Percentiles rank a stretch among this genome's conserved stretches.
Conservation (phyloP, 2,113 vertebrate genomes). For the Bos javanicus region DNA sequence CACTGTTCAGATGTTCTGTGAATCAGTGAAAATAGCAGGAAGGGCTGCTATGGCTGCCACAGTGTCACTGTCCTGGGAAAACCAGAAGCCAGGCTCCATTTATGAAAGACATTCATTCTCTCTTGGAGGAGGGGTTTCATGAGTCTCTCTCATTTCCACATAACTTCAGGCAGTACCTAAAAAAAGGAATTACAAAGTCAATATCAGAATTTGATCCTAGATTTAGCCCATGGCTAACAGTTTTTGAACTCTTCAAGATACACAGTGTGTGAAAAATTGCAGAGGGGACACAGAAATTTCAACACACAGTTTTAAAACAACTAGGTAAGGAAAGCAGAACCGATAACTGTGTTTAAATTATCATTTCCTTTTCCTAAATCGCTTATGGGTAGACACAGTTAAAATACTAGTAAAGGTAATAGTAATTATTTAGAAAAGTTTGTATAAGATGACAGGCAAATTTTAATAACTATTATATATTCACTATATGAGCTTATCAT, state of each 20-base stretch:
- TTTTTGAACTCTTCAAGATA: not conserved
- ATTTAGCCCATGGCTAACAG: not conserved
- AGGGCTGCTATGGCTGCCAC: not conserved
- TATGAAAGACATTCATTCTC: conserved; percentile 49
- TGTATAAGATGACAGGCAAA: not conserved
- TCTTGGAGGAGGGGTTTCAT: conserved; percentile 54
- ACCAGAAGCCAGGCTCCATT: conserved; percentile 29
- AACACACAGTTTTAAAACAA: not conserved
- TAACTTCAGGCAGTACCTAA: conserved; percentile 80
- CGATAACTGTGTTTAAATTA: not conserved
- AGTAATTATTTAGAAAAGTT: not conserved
- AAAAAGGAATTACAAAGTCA: conserved; percentile 71
- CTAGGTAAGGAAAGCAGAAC: not conserved
- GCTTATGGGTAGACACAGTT: not conserved
- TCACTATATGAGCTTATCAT: not conserved
- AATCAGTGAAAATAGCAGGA: not conserved
- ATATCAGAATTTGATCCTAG: not conserved
- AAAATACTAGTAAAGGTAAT: not conserved
- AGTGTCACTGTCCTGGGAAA: not conserved
- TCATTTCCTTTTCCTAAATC: not conserved
- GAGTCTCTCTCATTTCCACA: conserved; percentile 72
- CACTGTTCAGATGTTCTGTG: conserved; percentile 20
- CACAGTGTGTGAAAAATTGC: not conserved
- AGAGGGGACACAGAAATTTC: not conserved
- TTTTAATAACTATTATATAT: not conserved